Conservation (phyloP, 2,888 invertebrate species). For the Conchocele bisecta region DNA sequence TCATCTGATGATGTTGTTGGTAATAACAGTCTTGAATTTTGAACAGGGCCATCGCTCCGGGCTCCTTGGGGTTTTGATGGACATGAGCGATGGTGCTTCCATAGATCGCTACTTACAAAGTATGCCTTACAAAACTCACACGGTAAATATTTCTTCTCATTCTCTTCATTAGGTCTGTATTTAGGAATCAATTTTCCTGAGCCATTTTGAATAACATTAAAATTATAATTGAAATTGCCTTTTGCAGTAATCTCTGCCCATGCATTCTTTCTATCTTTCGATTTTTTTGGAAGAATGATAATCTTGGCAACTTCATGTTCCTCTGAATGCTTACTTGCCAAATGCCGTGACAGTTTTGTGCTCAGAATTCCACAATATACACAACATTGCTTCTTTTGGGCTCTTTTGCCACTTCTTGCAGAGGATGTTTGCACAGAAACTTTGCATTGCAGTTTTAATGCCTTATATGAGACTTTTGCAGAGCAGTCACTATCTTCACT, state of each 20-base stretch:
- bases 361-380: slow-evolving; percentile 30
- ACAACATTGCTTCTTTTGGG: slow-evolving; percentile 29
- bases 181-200: slow-evolving; percentile 28
- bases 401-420: slow-evolving; percentile 8
- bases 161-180: slow-evolving; percentile 18
- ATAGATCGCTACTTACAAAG: slow-evolving; percentile 9
- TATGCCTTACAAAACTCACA: slow-evolving; percentile 23
- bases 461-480: too few species aligned
- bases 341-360: slow-evolving; percentile 26
- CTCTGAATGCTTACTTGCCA: slow-evolving; percentile 22
- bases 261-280: slow-evolving; percentile 27
- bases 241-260: slow-evolving; percentile 15
- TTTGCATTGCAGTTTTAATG: too few species aligned
- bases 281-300: slow-evolving; percentile 13
- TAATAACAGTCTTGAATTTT: slow-evolving; percentile 4
- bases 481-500: too few species aligned
- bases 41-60: slow-evolving; percentile 4
- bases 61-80: not conserved
- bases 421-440: too few species aligned
- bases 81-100: slow-evolving; percentile 16
- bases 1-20: not conserved
- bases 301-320: slow-evolving; percentile 41
- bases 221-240: slow-evolving; percentile 30
- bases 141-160: slow-evolving; percentile 19
- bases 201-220: slow-evolving; percentile 11